A percentile compares a stretch with the other conserved stretches of the same genome.
Evolutionary conservation across 1,140 invertebrate species (phyloP).

Genomic region (Cryptotermes secundus): DNA sequence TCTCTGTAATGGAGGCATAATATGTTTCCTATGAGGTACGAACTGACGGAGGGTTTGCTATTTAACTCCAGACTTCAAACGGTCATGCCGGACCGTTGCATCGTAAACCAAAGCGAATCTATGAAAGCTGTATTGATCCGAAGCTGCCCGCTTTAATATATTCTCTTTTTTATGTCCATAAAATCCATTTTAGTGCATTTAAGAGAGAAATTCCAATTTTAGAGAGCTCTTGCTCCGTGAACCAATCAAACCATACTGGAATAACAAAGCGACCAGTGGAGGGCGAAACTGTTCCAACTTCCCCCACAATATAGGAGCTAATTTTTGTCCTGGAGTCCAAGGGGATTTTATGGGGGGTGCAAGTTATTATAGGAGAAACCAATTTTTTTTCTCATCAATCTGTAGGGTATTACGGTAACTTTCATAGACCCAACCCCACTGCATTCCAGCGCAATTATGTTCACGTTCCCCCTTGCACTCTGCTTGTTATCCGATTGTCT

Average conservation of each 20-base stretch:
- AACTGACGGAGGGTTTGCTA: too few relatives aligned
- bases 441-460: too few relatives aligned
- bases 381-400: neutral
- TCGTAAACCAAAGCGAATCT: too few relatives aligned
- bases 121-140: too few relatives aligned
- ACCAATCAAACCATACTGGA: neutral
- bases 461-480: too few relatives aligned
- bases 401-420: neutral
- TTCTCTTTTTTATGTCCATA: neutral
- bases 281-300: neutral
- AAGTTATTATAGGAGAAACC: neutral
- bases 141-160: too few relatives aligned
- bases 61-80: too few relatives aligned
- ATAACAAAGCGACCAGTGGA: neutral
- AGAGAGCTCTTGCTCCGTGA: neutral
- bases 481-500: too few relatives aligned
- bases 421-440: too few relatives aligned
- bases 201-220: neutral
- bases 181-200: neutral
- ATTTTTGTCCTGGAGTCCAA: neutral
- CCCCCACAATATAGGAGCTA: neutral
- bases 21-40: too few relatives aligned
- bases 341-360: neutral
- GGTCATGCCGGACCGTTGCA: too few relatives aligned
- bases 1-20: too few relatives aligned